Evolutionary conservation across 2,888 invertebrate species (phyloP).

Genomic region (Timema cristinae): DNA sequence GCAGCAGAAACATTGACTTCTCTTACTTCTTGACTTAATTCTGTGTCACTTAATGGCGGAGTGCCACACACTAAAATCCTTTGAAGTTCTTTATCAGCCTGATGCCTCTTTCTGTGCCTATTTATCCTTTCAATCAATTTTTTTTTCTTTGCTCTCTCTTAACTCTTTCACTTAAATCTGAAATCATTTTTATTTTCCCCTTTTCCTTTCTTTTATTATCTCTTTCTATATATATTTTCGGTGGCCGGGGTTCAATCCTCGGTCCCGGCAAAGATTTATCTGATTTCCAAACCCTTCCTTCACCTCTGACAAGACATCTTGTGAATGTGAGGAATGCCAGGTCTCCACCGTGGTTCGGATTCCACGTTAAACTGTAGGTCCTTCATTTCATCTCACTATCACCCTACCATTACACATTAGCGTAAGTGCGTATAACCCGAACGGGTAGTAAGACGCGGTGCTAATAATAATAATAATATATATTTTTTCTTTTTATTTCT

Average conservation of each 20-base stretch:
- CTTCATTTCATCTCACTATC: too few relatives aligned
- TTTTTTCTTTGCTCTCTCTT: constrained; percentile 3
- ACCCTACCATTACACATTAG: too few relatives aligned
- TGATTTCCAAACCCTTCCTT: too few relatives aligned
- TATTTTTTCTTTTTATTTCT: not conserved
- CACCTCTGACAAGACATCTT: too few relatives aligned
- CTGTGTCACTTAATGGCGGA: not conserved
- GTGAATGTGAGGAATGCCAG: too few relatives aligned
- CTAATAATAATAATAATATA: not conserved
- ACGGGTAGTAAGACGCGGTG: too few relatives aligned
- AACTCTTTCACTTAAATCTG: constrained; percentile 9
- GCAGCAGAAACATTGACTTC: not conserved
- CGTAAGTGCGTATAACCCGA: too few relatives aligned
- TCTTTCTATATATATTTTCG: too few relatives aligned
- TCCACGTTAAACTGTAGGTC: too few relatives aligned
- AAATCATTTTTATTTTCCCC: not conserved
- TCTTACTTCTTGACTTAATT: not conserved
- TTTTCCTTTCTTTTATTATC: not conserved
- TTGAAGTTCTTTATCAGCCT: not conserved
- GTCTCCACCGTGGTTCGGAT: too few relatives aligned
- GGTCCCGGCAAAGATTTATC: too few relatives aligned
- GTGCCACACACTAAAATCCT: constrained; percentile 1
- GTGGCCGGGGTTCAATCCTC: too few relatives aligned
- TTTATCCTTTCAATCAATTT: not conserved
- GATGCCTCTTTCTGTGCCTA: not conserved